Conservation (phyloP, 35 echinoderm and acorn worm genomes). For the Ophiothrix spiculata region DNA sequence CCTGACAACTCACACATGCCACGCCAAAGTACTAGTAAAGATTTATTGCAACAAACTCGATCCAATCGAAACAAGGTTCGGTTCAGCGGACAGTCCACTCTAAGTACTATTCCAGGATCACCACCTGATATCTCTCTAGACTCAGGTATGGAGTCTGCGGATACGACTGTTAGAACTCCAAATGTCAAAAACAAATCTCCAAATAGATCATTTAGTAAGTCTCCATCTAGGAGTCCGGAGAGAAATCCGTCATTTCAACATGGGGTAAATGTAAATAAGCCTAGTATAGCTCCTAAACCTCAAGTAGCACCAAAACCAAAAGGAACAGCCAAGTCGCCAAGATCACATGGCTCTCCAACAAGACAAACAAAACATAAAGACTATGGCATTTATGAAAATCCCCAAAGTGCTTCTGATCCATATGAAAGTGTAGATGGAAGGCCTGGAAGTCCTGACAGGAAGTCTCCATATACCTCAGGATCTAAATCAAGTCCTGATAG, state of each 20-base stretch:
- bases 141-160: not conserved
- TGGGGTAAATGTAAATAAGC: not conserved
- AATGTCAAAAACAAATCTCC: not conserved
- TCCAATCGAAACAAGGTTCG: not conserved
- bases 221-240: not conserved
- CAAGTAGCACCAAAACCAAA: not conserved
- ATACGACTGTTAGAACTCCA: not conserved
- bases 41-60: not conserved
- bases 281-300: not conserved
- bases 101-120: constrained; percentile 8
- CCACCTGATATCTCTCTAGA: not conserved
- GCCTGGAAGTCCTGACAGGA: not conserved
- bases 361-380: not conserved
- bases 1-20: not conserved
- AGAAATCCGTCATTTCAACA: not conserved
- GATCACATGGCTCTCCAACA: not conserved
- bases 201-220: not conserved
- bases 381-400: not conserved
- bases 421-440: not conserved
- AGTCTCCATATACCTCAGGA: not conserved
- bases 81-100: not conserved
- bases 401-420: not conserved
- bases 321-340: not conserved
- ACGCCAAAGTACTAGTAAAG: not conserved
- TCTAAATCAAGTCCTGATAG: not conserved